phyloP scores from a whole-genome alignment of 1,140 invertebrate species.

The Metaphire vulgaris region DNA sequence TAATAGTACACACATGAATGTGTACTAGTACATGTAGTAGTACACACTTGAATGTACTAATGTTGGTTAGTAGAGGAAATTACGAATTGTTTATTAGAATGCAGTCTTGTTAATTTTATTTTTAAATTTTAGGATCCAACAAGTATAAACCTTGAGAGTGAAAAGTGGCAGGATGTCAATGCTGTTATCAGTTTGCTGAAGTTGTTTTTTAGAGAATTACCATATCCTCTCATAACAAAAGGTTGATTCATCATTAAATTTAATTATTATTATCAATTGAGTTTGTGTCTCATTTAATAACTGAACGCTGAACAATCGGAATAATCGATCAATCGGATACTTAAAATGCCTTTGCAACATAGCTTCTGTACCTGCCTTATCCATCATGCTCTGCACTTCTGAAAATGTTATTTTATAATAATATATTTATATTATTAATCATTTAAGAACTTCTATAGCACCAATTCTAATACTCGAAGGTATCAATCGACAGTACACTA shows the following conservation, averaged over 20 bases:
- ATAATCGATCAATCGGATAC: neutral
- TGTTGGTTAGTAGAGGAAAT: too few relatives aligned
- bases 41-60: too few relatives aligned
- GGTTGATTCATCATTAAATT: conserved; percentile 38
- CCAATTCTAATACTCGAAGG: too few relatives aligned
- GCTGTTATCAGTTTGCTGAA: conserved; percentile 65
- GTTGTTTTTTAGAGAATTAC: conserved; percentile 82
- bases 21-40: too few relatives aligned
- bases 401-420: neutral
- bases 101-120: too few relatives aligned
- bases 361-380: neutral
- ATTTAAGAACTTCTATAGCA: too few relatives aligned
- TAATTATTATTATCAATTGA: neutral
- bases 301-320: neutral
- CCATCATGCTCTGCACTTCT: neutral
- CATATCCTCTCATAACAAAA: conserved; percentile 81
- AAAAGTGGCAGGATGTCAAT: conserved; percentile 53
- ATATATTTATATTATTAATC: neutral
- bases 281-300: neutral
- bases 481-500: too few relatives aligned
- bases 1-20: too few relatives aligned
- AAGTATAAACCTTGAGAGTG: conserved; percentile 46
- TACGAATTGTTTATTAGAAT: too few relatives aligned
- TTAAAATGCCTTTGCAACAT: neutral
- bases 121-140: conserved; percentile 41